Evolutionary conservation across 1,140 invertebrate genomes (phyloP), one percentile per base, ranked within the genome.

Genomic region (Ceratina japonica): DNA sequence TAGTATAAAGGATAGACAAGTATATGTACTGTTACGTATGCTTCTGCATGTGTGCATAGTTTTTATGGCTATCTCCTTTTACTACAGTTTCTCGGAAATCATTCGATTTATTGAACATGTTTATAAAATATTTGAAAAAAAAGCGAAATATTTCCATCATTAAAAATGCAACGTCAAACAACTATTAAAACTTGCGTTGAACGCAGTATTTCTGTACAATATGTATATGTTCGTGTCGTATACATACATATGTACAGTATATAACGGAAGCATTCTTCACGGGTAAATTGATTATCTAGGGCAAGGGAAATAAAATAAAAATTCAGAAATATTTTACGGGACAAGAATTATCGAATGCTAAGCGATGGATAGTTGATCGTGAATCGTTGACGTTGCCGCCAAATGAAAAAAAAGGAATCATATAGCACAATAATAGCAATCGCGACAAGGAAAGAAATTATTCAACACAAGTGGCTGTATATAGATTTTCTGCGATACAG

Each of bases 341-440:
- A 54, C 4, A 24, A 62, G 54, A n/a, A 49, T 13, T 15, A 49
- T 31, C 3, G 27, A 24, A 10, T 5, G 18, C 52, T 13, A 13
- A 52, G 15, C 49, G 2, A 79, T 20, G 31, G 0, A 16, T 13
- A 13, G 4, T 51, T 2, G 16, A 0, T 78, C 4, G 2, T 64
- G 37, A 49, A 54, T 75, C n/a, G 4, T 69, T 68, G 71, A 70
- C 49, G 64, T 71, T 56, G 64, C 10, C 51, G 77, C 18, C 59
- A 76, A 16, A 81, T n/a, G 12, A 44, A 65, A 56, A 20, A 20
- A 16, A 44, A 7, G 10, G 37, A 44, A 44, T 44, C 37, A 7
- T 7, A 27, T 5, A 61, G 10, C 24, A 24, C 0, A 10, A 15
- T 2, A 74, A 71, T 3, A n/a, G 20, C 27, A 16, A 31, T 62